Evolutionary conservation across 1,140 invertebrate species (phyloP).

Genomic region (Drosophila bifasciata): DNA sequence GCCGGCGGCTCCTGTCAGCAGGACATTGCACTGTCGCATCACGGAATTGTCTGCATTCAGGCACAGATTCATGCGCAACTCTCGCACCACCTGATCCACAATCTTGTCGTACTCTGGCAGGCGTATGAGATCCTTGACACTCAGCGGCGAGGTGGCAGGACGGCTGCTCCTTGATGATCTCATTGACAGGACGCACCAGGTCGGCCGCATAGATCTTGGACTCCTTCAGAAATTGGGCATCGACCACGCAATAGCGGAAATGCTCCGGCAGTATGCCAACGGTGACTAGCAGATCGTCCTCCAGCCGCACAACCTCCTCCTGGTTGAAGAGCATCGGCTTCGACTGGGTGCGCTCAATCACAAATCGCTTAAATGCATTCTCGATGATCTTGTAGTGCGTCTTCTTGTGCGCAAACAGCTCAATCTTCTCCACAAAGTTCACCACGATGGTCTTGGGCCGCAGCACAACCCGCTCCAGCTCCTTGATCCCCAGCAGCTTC

Average conservation of each 20-base stretch:
- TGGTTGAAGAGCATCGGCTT: slow-evolving; percentile 87
- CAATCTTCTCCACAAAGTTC: slow-evolving; percentile 85
- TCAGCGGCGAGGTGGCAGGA: slow-evolving; percentile 71
- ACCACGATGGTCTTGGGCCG: slow-evolving; percentile 72
- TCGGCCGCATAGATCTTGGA: slow-evolving; percentile 85
- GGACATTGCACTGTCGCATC: slow-evolving; percentile 85
- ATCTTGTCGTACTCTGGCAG: slow-evolving; percentile 81
- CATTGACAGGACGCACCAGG: slow-evolving; percentile 83
- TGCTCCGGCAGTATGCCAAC: slow-evolving; percentile 86
- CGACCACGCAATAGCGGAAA: slow-evolving; percentile 86
- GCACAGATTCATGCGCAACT: slow-evolving; percentile 77
- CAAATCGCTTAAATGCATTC: slow-evolving; percentile 86
- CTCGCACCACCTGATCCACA: slow-evolving; percentile 68
- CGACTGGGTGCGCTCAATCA: slow-evolving; percentile 85
- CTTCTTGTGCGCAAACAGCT: slow-evolving; percentile 85
- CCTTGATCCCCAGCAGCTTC: slow-evolving; percentile 74
- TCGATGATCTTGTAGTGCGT: slow-evolving; percentile 84
- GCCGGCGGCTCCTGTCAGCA: slow-evolving; percentile 87
- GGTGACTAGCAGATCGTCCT: slow-evolving; percentile 84
- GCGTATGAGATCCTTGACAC: slow-evolving; percentile 84
- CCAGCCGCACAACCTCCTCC: slow-evolving; percentile 85
- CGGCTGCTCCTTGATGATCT: slow-evolving; percentile 83
- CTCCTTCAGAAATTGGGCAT: slow-evolving; percentile 85
- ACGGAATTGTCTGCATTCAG: slow-evolving; percentile 83
- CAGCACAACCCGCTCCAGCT: slow-evolving; percentile 71